Base-by-base conservation (phyloP, 2,113 vertebrate species). In the Poecile atricapillus region DNA sequence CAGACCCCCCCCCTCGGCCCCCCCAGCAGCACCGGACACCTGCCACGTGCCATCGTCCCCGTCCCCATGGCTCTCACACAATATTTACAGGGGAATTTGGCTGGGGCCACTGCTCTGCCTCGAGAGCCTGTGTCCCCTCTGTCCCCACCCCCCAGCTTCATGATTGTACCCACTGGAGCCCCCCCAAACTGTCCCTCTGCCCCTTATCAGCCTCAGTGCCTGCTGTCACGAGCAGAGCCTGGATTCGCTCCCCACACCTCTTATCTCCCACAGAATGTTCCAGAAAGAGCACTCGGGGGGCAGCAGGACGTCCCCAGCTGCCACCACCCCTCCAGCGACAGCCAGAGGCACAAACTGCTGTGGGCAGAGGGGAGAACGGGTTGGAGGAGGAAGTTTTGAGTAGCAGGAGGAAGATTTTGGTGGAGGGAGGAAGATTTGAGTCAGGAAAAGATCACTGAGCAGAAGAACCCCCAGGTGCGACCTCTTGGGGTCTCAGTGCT, bases 51-150 rank as follows among this genome's bases (percentile, higher is more conserved):
- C 86, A 78, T 90, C 87, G 56, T 77, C 83, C 83, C 93, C 0
- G 77, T 96, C 93, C 89, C 95, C 95, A 93, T 95, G 95, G 94
- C 68, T 92, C 83, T 90, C 53, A 21, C 63, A 93, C 80, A 96
- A 96, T 95, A 96, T 97, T 96, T 92, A 92, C 94, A 75, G 13
- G 47, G 82, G 64, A 39, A 52, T 23, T 46, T 69, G 85, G 89
- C 82, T 0, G 0, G 59, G 59, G 25, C 15, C 44, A 13, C 53
- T 3, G 15, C 73, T 56, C 65, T 70, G 65, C 44, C 31, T 60
- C 4, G 2, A 80, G 50, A 77, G 43, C 12, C 39, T 56, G 39
- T 60, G 65, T 37, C 44, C 58, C 70, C n/a, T 9, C 69, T 5
- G 22, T 13, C 2, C 18, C 35, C 37, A 39, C 39, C 10, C 28